A percentile compares a stretch with the other conserved stretches of the same genome.
Conservation (phyloP, 2,888 invertebrate genomes). For the Amblyteles armatorius region DNA sequence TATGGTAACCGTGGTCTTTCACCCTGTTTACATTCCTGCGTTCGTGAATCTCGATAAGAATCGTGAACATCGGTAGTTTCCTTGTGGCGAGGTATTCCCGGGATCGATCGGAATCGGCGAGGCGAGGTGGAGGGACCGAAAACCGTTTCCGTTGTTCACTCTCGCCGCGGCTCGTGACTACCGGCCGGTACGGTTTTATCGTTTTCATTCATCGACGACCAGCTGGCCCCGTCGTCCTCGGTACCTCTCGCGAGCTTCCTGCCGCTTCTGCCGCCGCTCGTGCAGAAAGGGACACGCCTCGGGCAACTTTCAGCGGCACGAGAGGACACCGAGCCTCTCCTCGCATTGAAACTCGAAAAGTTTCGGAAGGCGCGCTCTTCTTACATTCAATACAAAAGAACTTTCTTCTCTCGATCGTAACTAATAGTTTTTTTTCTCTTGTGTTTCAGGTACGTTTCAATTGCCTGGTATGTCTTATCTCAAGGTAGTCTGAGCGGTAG, state of each 20-base stretch:
- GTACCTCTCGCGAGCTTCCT: conserved; percentile 39
- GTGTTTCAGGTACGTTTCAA: conserved; percentile 56
- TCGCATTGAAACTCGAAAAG: neutral
- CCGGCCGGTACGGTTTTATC: conserved; percentile 60
- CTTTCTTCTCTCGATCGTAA: neutral
- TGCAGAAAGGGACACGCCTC: conserved; percentile 22
- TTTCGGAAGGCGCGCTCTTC: neutral
- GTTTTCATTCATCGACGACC: conserved; percentile 64
- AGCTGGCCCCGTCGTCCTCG: conserved; percentile 59
- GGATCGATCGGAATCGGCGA: conserved; percentile 58
- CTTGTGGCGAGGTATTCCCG: conserved; percentile 39
- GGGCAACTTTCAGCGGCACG: conserved; percentile 40
- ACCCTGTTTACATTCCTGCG: conserved; percentile 23
- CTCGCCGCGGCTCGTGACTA: conserved; percentile 43
- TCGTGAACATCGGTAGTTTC: conserved; percentile 57
- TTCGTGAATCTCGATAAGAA: conserved; percentile 53
- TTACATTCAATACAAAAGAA: conserved; percentile 1
- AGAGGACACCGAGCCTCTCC: neutral
- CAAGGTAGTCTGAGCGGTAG: too few relatives aligned
- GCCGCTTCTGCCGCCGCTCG: conserved; percentile 21
- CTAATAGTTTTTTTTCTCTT: conserved; percentile 20
- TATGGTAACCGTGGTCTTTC: conserved; percentile 12
- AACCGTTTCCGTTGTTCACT: conserved; percentile 62
- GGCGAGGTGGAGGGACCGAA: conserved; percentile 50
- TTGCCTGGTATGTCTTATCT: neutral